A percentile compares a stretch with the other conserved stretches of the same genome.
These are phyloP conservation scores for Pocillopora verrucosa DNA, from an alignment of 64 coral and sea anemone genomes.

Conservation along the genomic window DNA sequence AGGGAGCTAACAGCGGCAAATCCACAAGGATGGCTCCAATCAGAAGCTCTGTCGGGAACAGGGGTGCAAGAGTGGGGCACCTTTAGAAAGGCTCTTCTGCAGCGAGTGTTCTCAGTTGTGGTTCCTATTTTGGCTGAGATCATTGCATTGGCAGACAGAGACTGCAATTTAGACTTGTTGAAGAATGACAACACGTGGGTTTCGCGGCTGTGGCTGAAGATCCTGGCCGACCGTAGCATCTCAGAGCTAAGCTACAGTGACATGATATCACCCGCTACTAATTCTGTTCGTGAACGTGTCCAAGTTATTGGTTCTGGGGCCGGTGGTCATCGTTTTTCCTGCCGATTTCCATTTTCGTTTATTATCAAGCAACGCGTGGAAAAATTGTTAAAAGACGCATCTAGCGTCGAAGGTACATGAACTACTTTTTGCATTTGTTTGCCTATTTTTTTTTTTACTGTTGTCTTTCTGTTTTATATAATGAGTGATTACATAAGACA, in stretches of 20 bases:
- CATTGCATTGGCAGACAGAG: constrained; percentile 67
- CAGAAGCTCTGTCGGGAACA: too few species aligned
- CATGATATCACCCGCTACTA: constrained; percentile 49
- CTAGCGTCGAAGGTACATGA: constrained; percentile 26
- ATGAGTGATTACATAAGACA: too few species aligned
- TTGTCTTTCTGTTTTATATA: too few species aligned
- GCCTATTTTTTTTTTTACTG: too few species aligned
- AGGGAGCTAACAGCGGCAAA: too few species aligned
- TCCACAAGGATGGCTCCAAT: too few species aligned
- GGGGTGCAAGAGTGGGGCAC: too few species aligned
- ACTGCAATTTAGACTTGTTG: constrained; percentile 66
- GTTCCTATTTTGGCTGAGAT: constrained; percentile 72
- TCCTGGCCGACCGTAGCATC: constrained; percentile 40
- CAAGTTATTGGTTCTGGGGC: constrained; percentile 55
- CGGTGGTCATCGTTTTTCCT: constrained; percentile 51
- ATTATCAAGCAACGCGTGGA: constrained; percentile 65
- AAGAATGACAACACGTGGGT: constrained; percentile 21
- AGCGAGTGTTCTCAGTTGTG: constrained; percentile 57
- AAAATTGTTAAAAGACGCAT: constrained; percentile 40
- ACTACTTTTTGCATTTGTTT: background rate
- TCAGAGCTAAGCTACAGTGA: constrained; percentile 46
- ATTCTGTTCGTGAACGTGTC: constrained; percentile 43
- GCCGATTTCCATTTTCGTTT: constrained; percentile 81
- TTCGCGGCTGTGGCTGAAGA: constrained; percentile 3
- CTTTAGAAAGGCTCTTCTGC: constrained; percentile 65